These are phyloP conservation scores for Reinhardtius hippoglossoides DNA, from an alignment of 2,113 vertebrate genomes.

Conservation along the genomic window DNA sequence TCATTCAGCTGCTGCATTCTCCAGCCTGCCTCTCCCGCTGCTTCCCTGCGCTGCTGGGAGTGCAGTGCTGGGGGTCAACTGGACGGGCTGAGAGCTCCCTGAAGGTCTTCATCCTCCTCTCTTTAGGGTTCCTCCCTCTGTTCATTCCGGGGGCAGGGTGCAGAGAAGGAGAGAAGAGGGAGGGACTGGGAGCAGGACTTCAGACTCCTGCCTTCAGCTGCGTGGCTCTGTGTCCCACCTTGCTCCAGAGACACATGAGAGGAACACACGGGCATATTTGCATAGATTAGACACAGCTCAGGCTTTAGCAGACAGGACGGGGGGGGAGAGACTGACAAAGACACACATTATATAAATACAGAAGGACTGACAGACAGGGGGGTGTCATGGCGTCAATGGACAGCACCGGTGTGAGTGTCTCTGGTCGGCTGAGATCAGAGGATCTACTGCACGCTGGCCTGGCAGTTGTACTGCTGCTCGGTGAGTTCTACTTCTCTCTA, in stretches of 20 bases:
- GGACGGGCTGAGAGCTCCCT: slow-evolving; percentile 40
- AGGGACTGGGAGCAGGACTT: slow-evolving; percentile 66
- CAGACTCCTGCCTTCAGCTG: slow-evolving; percentile 49
- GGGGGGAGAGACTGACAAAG: slow-evolving; percentile 33
- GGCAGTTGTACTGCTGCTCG: slow-evolving; percentile 69
- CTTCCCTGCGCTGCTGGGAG: slow-evolving; percentile 22
- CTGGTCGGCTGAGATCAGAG: slow-evolving; percentile 64
- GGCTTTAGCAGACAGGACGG: slow-evolving; percentile 15
- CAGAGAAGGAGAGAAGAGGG: slow-evolving; percentile 64
- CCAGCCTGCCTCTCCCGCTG: slow-evolving; percentile 39
- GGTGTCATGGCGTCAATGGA: slow-evolving; percentile 77
- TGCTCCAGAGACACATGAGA: slow-evolving; percentile 51
- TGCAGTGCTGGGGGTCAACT: slow-evolving; percentile 27
- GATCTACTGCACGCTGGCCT: slow-evolving; percentile 73
- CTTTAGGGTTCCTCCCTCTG: slow-evolving; percentile 43
- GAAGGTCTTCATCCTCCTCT: slow-evolving; percentile 56
- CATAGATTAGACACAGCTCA: slow-evolving; percentile 25
- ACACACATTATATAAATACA: not conserved
- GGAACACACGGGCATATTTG: slow-evolving; percentile 23
- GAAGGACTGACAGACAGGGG: slow-evolving; percentile 7
- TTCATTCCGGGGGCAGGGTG: slow-evolving; percentile 74
- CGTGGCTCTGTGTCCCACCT: slow-evolving; percentile 65
- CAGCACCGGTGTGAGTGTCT: slow-evolving; percentile 62
- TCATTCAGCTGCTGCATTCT: slow-evolving; percentile 59
- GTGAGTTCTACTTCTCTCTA: slow-evolving; percentile 67